Evolutionary conservation across 1,140 invertebrate species (phyloP), one percentile per base, ranked within the genome.

Genomic region (Drosophila dunni): DNA sequence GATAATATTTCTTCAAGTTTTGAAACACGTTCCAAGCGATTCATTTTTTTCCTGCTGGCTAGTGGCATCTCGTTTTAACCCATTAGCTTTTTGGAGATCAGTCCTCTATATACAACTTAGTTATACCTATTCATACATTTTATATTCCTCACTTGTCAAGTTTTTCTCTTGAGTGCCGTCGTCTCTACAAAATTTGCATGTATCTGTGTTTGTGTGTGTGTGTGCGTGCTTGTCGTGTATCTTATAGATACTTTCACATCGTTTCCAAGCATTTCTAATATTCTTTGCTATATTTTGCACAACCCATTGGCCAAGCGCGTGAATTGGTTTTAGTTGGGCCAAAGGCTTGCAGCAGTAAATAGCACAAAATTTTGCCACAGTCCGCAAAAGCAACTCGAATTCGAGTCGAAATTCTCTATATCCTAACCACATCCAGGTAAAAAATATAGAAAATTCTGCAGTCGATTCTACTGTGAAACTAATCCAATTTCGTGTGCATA

Each of bases 261-360:
- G 50, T 76, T 40, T 65, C 56, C 53, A 50, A 70, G 50, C 54
- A 58, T 60, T 76, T 61, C 48, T 65, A 45, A 64, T 29, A 29
- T 64, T 54, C 46, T 75, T 70, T 54, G 53, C 67, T 70, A 75
- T 71, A 72, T 78, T 75, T 78, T 75, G 75, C 53, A 42, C 71
- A 75, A 78, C 60, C 66, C 53, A 65, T 51, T 57, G 20, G 54
- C 48, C 72, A 45, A 75, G 72, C 65, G 72, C 75, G 74, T 66
- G 56, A 66, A 88, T 65, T 46, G 63, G 67, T 78, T 88, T 88
- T 88, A 88, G 83, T 88, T 84, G 83, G 88, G 80, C 84, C 74
- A 89, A 89, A 88, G 83, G 77, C 83, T 88, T 75, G 76, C 77
- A 80, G 40, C 84, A 88, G 83, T 83, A 75, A 88, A 78, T 80